phyloP scores from a whole-genome alignment of 2,113 vertebrate genomes.

The Mirza zaza region DNA sequence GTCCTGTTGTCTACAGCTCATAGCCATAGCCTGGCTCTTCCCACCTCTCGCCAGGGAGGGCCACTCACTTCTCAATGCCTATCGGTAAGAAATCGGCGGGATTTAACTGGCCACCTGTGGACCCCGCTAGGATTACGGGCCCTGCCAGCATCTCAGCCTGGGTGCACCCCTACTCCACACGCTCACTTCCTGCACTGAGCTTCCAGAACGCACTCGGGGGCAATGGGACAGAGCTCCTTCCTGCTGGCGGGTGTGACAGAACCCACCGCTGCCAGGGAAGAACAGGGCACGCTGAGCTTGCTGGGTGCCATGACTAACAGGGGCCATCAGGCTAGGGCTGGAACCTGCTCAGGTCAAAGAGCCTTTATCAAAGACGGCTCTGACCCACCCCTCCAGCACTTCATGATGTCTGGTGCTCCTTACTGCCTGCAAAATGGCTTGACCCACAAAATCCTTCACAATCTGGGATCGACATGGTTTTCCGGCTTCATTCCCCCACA shows the following conservation, averaged over 20 bases:
- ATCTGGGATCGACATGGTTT: not conserved
- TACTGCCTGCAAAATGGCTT: not conserved
- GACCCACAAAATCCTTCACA: not conserved
- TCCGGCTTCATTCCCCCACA: not conserved
- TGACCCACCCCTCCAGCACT: not conserved
- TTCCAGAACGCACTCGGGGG: not conserved
- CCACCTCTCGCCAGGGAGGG: not conserved
- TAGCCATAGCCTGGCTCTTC: not conserved
- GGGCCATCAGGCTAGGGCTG: not conserved
- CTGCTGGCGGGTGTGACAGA: not conserved
- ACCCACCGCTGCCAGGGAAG: not conserved
- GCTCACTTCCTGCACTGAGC: not conserved
- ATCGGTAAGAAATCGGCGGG: not conserved
- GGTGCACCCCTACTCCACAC: not conserved
- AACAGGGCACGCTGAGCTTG: not conserved
- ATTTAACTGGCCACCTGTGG: not conserved
- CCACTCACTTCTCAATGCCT: not conserved
- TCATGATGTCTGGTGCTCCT: not conserved
- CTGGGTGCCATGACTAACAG: not conserved
- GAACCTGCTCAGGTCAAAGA: not conserved
- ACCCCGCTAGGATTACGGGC: not conserved
- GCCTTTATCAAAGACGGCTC: not conserved
- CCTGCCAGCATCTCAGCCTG: not conserved
- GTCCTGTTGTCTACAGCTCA: not conserved
- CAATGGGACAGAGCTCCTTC: not conserved